Evolutionary conservation across 2,113 vertebrate genomes (phyloP).

Genomic region (Podarcis cretensis): DNA sequence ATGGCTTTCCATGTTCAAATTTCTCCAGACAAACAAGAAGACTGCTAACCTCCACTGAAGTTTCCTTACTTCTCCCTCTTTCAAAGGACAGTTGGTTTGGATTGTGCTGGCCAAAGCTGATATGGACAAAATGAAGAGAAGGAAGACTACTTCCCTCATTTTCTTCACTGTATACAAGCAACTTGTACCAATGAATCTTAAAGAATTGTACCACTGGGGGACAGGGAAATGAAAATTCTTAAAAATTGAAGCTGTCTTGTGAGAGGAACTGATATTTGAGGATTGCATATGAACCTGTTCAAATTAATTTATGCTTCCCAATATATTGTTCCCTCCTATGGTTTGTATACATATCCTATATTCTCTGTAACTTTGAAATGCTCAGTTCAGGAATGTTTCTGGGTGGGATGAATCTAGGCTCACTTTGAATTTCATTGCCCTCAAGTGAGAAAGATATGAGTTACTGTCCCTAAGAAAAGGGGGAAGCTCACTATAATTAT

Average conservation of each 20-base stretch:
- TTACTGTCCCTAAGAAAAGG: not conserved
- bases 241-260: not conserved
- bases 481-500: not conserved
- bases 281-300: not conserved
- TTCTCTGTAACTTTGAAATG: not conserved
- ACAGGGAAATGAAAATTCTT: not conserved
- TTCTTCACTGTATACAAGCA: not conserved
- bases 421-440: not conserved
- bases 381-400: not conserved
- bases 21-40: not conserved
- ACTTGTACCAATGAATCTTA: not conserved
- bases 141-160: not conserved
- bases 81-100: not conserved
- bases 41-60: not conserved
- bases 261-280: not conserved
- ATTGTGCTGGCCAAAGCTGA: not conserved
- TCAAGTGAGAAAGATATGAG: not conserved
- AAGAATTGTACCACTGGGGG: too few relatives aligned
- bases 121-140: not conserved
- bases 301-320: not conserved
- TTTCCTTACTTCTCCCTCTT: not conserved
- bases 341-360: not conserved
- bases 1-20: not conserved
- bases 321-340: not conserved
- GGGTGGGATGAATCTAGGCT: not conserved